phyloP scores from a whole-genome alignment of 2,113 vertebrate species.

The Hydrochoerus hydrochaeris region DNA sequence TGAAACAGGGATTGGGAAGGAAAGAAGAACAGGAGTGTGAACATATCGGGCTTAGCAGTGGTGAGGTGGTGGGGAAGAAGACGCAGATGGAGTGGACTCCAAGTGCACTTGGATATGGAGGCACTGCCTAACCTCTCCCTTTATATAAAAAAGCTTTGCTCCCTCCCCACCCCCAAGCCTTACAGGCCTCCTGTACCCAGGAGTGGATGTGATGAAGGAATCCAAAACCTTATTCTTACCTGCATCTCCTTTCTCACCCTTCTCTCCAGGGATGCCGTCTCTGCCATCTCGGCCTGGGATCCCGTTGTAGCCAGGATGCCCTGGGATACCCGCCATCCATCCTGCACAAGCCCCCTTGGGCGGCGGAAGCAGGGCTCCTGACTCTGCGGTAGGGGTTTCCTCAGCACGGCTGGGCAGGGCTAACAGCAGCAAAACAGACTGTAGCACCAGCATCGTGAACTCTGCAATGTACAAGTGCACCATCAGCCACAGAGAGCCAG shows the following conservation, averaged over 20 bases:
- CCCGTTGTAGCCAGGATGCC: conserved; percentile 90
- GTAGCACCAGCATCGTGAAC: conserved; percentile 72
- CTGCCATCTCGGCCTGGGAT: conserved; percentile 88
- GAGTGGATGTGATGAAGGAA: neutral
- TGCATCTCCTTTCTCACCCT: conserved; percentile 89
- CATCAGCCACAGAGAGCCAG: conserved; percentile 7
- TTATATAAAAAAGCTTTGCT: neutral
- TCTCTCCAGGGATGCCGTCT: conserved; percentile 87
- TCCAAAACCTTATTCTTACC: conserved; percentile 80
- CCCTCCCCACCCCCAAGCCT: neutral
- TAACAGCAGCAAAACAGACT: conserved; percentile 75
- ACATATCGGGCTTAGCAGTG: neutral
- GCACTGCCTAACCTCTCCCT: neutral
- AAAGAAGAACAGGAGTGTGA: neutral
- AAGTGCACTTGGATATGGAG: neutral
- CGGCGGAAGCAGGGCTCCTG: neutral
- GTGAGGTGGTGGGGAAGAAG: neutral
- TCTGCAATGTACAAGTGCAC: conserved; percentile 58
- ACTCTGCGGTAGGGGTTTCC: neutral
- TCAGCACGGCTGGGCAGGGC: neutral
- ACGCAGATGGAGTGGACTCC: neutral
- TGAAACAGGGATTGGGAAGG: neutral
- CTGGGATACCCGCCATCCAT: conserved; percentile 90
- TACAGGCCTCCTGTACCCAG: neutral
- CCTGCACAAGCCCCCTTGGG: conserved; percentile 84